Evolutionary conservation across 2,797 vertebrate genomes (phyloP).

Genomic region (Dicrostonyx torquatus): DNA sequence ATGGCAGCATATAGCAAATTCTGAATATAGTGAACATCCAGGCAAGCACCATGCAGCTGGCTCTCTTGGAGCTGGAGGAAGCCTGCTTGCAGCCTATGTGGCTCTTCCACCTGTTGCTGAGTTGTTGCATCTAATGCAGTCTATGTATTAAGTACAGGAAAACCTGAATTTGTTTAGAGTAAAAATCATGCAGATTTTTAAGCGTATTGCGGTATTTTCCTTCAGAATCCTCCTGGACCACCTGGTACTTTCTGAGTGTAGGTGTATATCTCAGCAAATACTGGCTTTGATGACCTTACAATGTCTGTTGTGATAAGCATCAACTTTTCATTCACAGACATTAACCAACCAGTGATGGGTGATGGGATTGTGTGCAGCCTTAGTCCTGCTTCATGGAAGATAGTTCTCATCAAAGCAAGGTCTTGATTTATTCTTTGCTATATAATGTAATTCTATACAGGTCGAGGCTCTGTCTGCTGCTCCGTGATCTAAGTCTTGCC

Average conservation of each 20-base stretch:
- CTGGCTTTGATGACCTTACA: neutral
- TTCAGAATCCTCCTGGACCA: neutral
- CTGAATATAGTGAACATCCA: neutral
- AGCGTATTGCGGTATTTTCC: neutral
- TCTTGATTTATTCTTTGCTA: neutral
- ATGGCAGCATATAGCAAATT: neutral
- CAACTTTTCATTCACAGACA: neutral
- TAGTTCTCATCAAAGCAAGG: too few relatives aligned
- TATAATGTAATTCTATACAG: neutral
- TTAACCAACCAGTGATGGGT: neutral
- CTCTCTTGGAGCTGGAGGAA: neutral
- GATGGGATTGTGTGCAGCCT: rapidly evolving
- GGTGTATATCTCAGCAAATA: neutral
- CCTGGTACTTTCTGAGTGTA: neutral
- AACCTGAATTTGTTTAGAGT: slow-evolving; percentile 9
- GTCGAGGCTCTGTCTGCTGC: neutral
- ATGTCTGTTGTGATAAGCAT: neutral
- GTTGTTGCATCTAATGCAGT: neutral
- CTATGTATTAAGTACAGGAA: neutral
- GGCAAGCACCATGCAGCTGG: rapidly evolving
- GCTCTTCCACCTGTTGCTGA: neutral
- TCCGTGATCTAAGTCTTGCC: neutral
- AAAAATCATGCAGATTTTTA: slow-evolving; percentile 5
- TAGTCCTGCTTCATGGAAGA: neutral
- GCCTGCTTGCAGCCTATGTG: neutral